phyloP scores from a whole-genome alignment of 1,140 invertebrate species.

The Musca domestica region DNA sequence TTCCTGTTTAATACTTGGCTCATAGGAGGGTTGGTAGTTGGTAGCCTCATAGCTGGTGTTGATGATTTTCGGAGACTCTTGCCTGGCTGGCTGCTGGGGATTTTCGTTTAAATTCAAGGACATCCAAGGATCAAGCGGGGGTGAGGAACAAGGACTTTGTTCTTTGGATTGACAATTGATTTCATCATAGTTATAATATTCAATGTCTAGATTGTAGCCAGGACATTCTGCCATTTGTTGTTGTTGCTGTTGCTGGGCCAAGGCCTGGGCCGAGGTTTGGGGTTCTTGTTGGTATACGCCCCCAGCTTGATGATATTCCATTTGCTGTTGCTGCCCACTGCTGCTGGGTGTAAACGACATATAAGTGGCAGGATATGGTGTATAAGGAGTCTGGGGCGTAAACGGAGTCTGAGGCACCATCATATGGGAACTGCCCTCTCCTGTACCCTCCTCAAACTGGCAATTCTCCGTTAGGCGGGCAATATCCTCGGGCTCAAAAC shows the following conservation, averaged over 20 bases:
- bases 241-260: background rate
- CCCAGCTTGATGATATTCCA: conserved; percentile 9
- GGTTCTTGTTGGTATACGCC: background rate
- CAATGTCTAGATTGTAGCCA: conserved; percentile 43
- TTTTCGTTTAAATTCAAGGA: conserved; percentile 42
- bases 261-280: background rate
- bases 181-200: conserved; percentile 54
- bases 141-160: conserved; percentile 52
- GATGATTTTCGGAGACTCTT: conserved; percentile 21
- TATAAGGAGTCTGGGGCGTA: conserved; percentile 30
- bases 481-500: conserved; percentile 52
- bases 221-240: conserved; percentile 1
- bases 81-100: background rate
- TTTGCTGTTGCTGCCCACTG: conserved; percentile 6
- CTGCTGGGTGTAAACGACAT: conserved; percentile 30
- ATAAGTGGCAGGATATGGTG: conserved; percentile 30
- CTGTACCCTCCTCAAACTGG: conserved; percentile 24
- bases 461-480: conserved; percentile 38
- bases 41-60: conserved; percentile 11
- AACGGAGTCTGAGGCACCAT: conserved; percentile 35
- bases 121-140: conserved; percentile 52
- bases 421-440: background rate
- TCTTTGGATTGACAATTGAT: conserved; percentile 54
- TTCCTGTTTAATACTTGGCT: conserved; percentile 22
- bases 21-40: background rate